Evolutionary conservation across 2,797 vertebrate genomes (phyloP).

Genomic region (Chrysolophus pictus): DNA sequence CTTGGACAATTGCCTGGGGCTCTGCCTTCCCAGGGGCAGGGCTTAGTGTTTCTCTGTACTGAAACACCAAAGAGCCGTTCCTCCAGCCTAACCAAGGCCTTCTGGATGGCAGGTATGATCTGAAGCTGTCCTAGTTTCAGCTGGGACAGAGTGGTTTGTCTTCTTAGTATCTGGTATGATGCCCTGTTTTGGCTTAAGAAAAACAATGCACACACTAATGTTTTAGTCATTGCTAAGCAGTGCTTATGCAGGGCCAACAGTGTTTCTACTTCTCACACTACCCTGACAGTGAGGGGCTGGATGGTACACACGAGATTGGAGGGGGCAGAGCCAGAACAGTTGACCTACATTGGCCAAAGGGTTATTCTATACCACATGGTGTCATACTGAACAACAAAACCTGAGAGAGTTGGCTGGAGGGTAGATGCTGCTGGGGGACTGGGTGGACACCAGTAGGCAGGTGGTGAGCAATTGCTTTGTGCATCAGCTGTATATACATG

Average conservation of each 20-base stretch:
- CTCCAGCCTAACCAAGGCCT: accelerated
- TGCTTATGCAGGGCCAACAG: background rate
- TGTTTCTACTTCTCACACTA: background rate
- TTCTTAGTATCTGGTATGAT: background rate
- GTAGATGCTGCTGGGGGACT: background rate
- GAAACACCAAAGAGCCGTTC: background rate
- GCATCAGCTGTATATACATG: background rate
- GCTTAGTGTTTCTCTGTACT: background rate
- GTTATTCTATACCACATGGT: background rate
- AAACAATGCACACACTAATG: background rate
- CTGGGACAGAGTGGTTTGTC: background rate
- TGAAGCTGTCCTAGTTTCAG: background rate
- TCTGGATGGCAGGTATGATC: background rate
- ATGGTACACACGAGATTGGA: background rate
- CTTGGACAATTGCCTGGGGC: accelerated
- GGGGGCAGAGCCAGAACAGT: background rate
- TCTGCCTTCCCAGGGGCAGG: background rate
- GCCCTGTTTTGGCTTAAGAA: background rate
- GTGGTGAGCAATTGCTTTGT: background rate
- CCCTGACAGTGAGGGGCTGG: no score
- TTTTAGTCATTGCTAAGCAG: background rate
- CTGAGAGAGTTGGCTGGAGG: no score
- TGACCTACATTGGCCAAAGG: background rate
- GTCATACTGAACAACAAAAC: background rate
- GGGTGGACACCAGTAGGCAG: no score